These are phyloP conservation scores for Mirounga angustirostris DNA, from an alignment of 2,113 vertebrate species.

Conservation along the genomic window DNA sequence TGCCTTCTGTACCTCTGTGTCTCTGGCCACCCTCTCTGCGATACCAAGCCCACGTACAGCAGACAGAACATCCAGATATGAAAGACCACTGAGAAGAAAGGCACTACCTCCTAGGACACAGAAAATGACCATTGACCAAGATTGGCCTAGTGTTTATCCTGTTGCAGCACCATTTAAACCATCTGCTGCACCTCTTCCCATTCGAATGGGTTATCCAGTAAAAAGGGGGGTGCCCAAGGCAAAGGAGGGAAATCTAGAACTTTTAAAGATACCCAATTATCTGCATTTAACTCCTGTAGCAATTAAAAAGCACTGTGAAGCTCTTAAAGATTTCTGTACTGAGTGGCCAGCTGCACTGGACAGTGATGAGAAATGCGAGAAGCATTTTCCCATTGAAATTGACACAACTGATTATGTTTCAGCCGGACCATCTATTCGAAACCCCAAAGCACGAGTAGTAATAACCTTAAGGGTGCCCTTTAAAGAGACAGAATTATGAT, in stretches of 20 bases:
- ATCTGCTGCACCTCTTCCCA: constrained; percentile 91
- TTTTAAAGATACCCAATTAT: constrained; percentile 89
- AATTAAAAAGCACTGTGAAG: too few relatives aligned
- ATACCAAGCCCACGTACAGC: too few relatives aligned
- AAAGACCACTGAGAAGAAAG: constrained; percentile 79
- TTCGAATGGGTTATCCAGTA: constrained; percentile 97
- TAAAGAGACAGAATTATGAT: constrained; percentile 95
- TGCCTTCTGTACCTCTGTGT: too few relatives aligned
- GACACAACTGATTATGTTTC: constrained; percentile 93
- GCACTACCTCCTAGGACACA: constrained; percentile 88
- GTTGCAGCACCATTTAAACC: constrained; percentile 92
- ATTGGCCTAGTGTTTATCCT: constrained; percentile 97
- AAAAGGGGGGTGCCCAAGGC: constrained; percentile 91
- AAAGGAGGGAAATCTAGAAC: constrained; percentile 96
- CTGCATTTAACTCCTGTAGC: too few relatives aligned
- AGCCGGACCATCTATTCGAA: constrained; percentile 92
- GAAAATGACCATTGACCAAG: constrained; percentile 94
- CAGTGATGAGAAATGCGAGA: constrained; percentile 91
- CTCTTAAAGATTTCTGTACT: constrained; percentile 94
- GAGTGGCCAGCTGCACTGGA: constrained; percentile 94
- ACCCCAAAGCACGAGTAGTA: constrained; percentile 93
- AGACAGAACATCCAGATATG: too few relatives aligned
- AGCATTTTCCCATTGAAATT: constrained; percentile 94
- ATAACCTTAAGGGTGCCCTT: constrained; percentile 94
- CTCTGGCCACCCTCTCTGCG: too few relatives aligned